Conservation (phyloP, 2,888 invertebrate species). For the Synergus laeviventris region DNA sequence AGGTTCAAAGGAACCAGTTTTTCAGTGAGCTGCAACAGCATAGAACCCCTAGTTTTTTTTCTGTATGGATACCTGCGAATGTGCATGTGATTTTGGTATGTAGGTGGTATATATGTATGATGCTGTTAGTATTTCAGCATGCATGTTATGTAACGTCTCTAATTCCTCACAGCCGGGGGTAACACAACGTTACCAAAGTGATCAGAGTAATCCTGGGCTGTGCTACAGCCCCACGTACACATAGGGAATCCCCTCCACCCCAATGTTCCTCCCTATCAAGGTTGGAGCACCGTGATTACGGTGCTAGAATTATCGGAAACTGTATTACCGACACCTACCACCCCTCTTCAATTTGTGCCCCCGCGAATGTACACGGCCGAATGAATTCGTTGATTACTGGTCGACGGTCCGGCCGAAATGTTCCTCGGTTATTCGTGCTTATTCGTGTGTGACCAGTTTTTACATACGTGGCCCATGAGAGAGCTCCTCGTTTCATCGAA, state of each 20-base stretch:
- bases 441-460: constrained; percentile 11
- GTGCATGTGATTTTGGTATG: neutral
- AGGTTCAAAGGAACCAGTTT: too few relatives aligned
- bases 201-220: constrained; percentile 52
- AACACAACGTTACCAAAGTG: constrained; percentile 51
- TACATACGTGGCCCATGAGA: neutral
- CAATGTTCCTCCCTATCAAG: constrained; percentile 41
- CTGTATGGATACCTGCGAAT: neutral
- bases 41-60: too few relatives aligned
- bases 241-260: constrained; percentile 47
- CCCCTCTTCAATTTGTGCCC: constrained; percentile 36
- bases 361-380: constrained; percentile 23
- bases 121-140: constrained; percentile 41
- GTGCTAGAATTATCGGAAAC: constrained; percentile 67
- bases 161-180: constrained; percentile 59
- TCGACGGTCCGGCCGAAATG: constrained; percentile 9
- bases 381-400: constrained; percentile 32
- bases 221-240: constrained; percentile 44
- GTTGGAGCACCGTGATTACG: constrained; percentile 57
- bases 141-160: constrained; percentile 58
- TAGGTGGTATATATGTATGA: neutral
- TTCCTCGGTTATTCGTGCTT: constrained; percentile 12
- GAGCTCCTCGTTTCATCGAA: constrained; percentile 3
- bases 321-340: constrained; percentile 64
- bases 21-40: too few relatives aligned